Evolutionary conservation across 1,140 invertebrate species (phyloP), one percentile per base, ranked within the genome.

Genomic region (Hydropsyche tenuis): DNA sequence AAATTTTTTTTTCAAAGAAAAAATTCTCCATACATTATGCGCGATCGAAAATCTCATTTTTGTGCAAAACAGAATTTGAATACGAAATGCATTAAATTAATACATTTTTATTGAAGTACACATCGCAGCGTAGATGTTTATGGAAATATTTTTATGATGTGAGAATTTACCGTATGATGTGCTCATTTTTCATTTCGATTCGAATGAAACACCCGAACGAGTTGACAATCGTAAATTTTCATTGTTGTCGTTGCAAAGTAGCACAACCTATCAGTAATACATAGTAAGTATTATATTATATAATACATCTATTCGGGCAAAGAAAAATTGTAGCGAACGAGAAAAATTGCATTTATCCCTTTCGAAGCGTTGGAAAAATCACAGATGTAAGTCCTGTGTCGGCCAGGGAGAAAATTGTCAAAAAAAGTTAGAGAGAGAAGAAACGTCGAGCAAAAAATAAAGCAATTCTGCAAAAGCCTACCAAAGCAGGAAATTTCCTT

Each of bases 401-500:
- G 4, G 4, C 45, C 45, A 3, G 16, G 3, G 2, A 48, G 45
- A 48, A 14, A 37, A 9, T 37, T 37, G 30, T 4, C 30, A 9
- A 48, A 48, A 48, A 48, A 48, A 48, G 2, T 3, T 48, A 14
- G 45, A 16, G 45, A 14, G 12, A 48, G 45, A 14, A 18, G 56
- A 23, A n/a, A 12, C 25, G 56, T 25, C 23, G 56, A n/a, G 23
- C 4, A 60, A 60, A 60, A 60, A 60, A 60, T 60, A 60, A 60
- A 60, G 56, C 23, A 60, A 60, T 60, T 27, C 22, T 20, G 56
- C 56, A 23, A 60, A 60, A 60, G 56, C 56, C 56, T 60, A 60
- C 56, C 56, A 60, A 60, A 60, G 56, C 56, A 23, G 23, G 56
- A 60, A 25, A 4, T 37, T 60, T 22, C 7, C 56, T 48, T 14